These are phyloP conservation scores for Aplocera efformata DNA, from an alignment of 2,888 invertebrate species.

Conservation along the genomic window DNA sequence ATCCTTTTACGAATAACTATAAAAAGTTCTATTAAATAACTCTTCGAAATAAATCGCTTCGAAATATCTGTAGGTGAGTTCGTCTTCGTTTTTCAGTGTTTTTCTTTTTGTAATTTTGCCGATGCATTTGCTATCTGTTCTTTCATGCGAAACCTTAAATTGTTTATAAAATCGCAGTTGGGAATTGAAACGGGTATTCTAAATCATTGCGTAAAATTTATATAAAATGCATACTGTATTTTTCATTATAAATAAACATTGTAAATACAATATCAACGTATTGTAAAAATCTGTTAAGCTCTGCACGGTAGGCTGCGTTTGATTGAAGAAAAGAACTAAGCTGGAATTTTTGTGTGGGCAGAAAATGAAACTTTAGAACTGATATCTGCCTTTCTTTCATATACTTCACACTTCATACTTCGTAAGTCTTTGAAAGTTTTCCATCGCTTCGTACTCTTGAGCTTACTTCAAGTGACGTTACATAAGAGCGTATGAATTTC, in stretches of 20 bases:
- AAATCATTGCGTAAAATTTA: too few relatives aligned
- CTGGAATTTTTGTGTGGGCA: slow-evolving; percentile 21
- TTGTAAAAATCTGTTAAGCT: slow-evolving; percentile 31
- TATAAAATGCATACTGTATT: too few relatives aligned
- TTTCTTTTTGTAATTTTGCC: too few relatives aligned
- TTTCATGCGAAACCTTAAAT: too few relatives aligned
- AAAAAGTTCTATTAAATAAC: too few relatives aligned
- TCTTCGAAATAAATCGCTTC: slow-evolving; percentile 32
- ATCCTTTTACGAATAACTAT: slow-evolving; percentile 37
- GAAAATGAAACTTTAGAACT: slow-evolving; percentile 28
- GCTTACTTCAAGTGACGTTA: slow-evolving; percentile 54
- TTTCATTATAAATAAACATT: too few relatives aligned
- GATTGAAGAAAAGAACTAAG: slow-evolving; percentile 2
- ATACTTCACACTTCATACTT: slow-evolving; percentile 18
- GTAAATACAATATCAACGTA: too few relatives aligned
- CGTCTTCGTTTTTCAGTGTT: too few relatives aligned
- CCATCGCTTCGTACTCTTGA: slow-evolving; percentile 45
- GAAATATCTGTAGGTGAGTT: too few relatives aligned
- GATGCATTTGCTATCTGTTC: too few relatives aligned
- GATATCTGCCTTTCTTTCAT: slow-evolving; percentile 52
- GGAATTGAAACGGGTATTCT: too few relatives aligned
- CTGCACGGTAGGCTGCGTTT: slow-evolving; percentile 28
- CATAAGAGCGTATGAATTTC: slow-evolving; percentile 52
- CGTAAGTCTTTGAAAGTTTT: slow-evolving; percentile 51
- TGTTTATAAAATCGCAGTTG: too few relatives aligned